phyloP scores from a whole-genome alignment of 2,888 invertebrate species.

The Odontothrips loti region DNA sequence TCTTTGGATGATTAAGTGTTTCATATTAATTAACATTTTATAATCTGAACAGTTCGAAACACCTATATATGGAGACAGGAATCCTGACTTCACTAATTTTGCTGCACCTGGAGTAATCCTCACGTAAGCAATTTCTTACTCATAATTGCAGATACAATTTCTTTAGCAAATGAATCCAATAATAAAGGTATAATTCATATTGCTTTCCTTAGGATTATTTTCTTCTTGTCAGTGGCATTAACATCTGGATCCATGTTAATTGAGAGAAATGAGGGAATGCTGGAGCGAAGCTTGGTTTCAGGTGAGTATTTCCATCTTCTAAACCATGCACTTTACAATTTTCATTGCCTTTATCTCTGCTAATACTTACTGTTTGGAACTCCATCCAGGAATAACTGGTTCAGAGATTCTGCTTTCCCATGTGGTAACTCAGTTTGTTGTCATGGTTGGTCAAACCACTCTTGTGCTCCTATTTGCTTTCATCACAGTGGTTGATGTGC shows the following conservation, averaged over 20 bases:
- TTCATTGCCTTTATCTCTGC: neutral
- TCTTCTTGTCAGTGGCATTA: slow-evolving; percentile 88
- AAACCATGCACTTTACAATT: neutral
- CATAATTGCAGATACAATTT: neutral
- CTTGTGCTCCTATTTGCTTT: slow-evolving; percentile 72
- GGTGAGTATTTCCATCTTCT: slow-evolving; percentile 51
- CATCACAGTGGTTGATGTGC: slow-evolving; percentile 70
- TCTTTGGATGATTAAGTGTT: neutral
- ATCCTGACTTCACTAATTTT: slow-evolving; percentile 88
- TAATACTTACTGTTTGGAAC: neutral
- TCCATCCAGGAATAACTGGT: slow-evolving; percentile 54
- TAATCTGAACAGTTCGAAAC: slow-evolving; percentile 55
- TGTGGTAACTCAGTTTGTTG: slow-evolving; percentile 79
- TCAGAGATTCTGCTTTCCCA: slow-evolving; percentile 84
- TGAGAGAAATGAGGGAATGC: slow-evolving; percentile 82
- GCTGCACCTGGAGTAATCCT: slow-evolving; percentile 90
- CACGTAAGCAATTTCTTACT: slow-evolving; percentile 57
- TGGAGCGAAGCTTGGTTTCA: slow-evolving; percentile 83
- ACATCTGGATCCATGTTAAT: slow-evolving; percentile 87
- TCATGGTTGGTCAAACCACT: slow-evolving; percentile 77
- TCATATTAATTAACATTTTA: neutral
- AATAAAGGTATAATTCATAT: neutral
- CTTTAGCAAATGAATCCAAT: neutral
- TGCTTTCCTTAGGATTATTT: slow-evolving; percentile 69
- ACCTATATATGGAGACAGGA: slow-evolving; percentile 69